phyloP scores from a whole-genome alignment of 2,888 invertebrate genomes.

The Crepidodera aurea region DNA sequence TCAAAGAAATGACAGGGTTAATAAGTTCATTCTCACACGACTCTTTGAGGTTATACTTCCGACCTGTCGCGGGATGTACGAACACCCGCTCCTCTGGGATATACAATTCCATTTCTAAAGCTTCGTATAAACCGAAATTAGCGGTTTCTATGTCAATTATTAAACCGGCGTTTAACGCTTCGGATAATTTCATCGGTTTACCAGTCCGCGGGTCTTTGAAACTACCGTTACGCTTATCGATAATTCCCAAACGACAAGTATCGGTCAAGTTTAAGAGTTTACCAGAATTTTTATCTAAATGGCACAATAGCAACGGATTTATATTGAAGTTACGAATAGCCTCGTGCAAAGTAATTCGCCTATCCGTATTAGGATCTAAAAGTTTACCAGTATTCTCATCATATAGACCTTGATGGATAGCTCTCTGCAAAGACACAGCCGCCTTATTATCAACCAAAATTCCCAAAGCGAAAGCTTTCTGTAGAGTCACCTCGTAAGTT shows the following conservation, averaged over 20 bases:
- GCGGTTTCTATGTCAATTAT: conserved; percentile 89
- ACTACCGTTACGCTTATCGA: conserved; percentile 81
- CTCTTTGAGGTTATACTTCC: conserved; percentile 75
- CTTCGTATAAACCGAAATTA: conserved; percentile 82
- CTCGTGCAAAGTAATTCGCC: conserved; percentile 83
- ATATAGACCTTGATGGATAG: conserved; percentile 86
- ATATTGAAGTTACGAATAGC: conserved; percentile 82
- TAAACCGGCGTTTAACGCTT: conserved; percentile 79
- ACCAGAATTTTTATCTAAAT: conserved; percentile 79
- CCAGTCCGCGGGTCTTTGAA: conserved; percentile 78
- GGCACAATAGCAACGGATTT: conserved; percentile 81
- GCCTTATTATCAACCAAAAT: conserved; percentile 83
- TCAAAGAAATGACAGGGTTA: conserved; percentile 76
- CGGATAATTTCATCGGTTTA: conserved; percentile 71
- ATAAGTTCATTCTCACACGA: conserved; percentile 80
- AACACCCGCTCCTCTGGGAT: conserved; percentile 72
- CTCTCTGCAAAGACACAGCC: conserved; percentile 82
- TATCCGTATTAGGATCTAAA: conserved; percentile 79
- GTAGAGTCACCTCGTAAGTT: conserved; percentile 73
- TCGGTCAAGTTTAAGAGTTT: conserved; percentile 78
- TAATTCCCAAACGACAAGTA: conserved; percentile 80
- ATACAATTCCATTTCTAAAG: conserved; percentile 81
- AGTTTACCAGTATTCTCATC: conserved; percentile 83
- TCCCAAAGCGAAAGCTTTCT: conserved; percentile 81
- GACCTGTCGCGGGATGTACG: conserved; percentile 79